A percentile compares a stretch with the other conserved stretches of the same genome.
Evolutionary conservation across 2,113 vertebrate genomes (phyloP).

Genomic region (Ptyas mucosa): DNA sequence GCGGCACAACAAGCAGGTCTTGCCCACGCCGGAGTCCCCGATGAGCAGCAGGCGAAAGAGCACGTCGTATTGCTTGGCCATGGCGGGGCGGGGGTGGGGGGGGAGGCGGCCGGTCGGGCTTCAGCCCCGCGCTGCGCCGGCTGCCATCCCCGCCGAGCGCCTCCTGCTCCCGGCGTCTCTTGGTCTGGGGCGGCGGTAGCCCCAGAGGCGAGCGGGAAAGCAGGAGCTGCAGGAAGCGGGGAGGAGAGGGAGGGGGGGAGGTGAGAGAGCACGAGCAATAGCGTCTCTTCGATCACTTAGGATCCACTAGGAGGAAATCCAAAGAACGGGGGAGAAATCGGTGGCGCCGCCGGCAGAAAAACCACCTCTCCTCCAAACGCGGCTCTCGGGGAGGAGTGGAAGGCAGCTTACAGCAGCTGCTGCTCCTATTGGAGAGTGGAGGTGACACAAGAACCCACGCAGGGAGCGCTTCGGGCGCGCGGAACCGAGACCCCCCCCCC

Average conservation of each 20-base stretch:
- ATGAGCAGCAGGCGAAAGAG: conserved; percentile 85
- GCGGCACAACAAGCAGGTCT: conserved; percentile 88
- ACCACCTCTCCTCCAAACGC: not conserved
- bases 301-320: not conserved
- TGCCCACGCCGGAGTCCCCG: conserved; percentile 91
- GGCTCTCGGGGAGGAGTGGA: not conserved
- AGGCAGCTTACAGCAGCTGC: not conserved
- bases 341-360: not conserved
- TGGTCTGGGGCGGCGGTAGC: conserved; percentile 23
- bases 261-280: not conserved
- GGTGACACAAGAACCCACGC: not conserved
- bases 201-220: not conserved
- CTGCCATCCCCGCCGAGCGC: conserved; percentile 24
- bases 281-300: not conserved
- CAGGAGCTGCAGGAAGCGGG: not conserved
- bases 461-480: not conserved
- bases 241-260: not conserved
- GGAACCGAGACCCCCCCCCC: not conserved
- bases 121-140: conserved; percentile 45
- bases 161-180: conserved; percentile 33
- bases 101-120: conserved; percentile 2
- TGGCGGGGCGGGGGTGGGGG: conserved; percentile 52
- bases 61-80: conserved; percentile 92
- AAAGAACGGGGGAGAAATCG: not conserved
- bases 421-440: not conserved